These are phyloP conservation scores for Pseudobourletiella spinata DNA, from an alignment of 1,140 invertebrate genomes.

Conservation along the genomic window DNA sequence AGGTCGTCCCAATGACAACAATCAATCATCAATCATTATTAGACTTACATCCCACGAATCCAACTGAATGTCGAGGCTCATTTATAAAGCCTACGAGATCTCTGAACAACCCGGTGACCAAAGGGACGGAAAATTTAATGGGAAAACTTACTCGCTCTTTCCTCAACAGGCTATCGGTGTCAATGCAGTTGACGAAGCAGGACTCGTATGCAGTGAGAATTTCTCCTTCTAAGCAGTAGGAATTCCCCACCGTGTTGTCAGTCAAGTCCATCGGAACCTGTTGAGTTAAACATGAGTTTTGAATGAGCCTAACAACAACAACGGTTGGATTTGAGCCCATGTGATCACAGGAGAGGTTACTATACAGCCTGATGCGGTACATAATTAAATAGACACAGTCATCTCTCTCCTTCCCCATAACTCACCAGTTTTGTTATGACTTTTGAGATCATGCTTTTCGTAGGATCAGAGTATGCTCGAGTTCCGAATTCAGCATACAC, in stretches of 20 bases:
- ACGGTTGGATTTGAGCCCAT: too few relatives aligned
- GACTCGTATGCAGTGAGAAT: slow-evolving; percentile 20
- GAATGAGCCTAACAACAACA: too few relatives aligned
- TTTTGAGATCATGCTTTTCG: slow-evolving; percentile 35
- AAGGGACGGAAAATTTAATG: background rate
- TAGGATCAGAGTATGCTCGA: slow-evolving; percentile 41
- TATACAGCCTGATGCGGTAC: too few relatives aligned
- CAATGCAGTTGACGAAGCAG: slow-evolving; percentile 31
- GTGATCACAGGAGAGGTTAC: too few relatives aligned
- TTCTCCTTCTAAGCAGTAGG: slow-evolving; percentile 27
- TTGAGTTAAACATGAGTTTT: too few relatives aligned
- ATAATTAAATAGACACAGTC: background rate
- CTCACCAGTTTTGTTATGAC: slow-evolving; percentile 20
- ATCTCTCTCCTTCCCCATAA: too few relatives aligned
- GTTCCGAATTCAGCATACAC: slow-evolving; percentile 39
- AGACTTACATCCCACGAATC: too few relatives aligned
- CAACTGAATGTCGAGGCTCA: too few relatives aligned
- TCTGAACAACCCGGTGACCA: background rate
- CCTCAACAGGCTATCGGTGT: slow-evolving; percentile 21
- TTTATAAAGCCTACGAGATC: too few relatives aligned
- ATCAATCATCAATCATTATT: too few relatives aligned
- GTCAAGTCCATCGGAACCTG: slow-evolving; percentile 33
- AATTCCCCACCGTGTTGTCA: slow-evolving; percentile 29
- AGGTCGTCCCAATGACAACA: too few relatives aligned
- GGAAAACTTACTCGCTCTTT: slow-evolving; percentile 26